Base-by-base conservation (phyloP, 1,140 invertebrate genomes). In the Caenorhabditis remanei region DNA sequence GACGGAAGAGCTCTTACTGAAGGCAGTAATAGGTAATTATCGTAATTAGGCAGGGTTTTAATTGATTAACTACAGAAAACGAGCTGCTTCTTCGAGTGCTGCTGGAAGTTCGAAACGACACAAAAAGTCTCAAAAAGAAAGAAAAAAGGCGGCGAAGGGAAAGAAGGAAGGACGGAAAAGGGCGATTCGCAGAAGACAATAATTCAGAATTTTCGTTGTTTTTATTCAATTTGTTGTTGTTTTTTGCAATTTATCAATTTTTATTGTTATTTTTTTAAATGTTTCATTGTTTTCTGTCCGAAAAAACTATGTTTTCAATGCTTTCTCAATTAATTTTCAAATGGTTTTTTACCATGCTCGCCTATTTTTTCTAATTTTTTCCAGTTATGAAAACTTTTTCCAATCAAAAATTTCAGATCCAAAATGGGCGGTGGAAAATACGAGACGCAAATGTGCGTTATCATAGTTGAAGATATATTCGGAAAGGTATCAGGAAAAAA, bases 1-100 rank as follows among this genome's bases (percentile, higher is more conserved):
- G 86, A 89, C 43, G 88, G 85, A 24, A 61, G 65, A 84, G 87
- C 84, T 19, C 67, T 82, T 48, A 53, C 48, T 46, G 83, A 86
- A 86, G 85, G 63, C 55, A 84, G 53, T 9, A 65, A 53, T 63
- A 85, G 55, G 63, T 65, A 40, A 55, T 41, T 55, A 53, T 0
- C 11, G n/a, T 32, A 32, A 40, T 16, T 55, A n/a, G 53, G 4
- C 21, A 83, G 16, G 14, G 11, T 55, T 11, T 82, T 5, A 82
- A 48, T 13, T 24, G 24, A 55, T 43, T 41, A 16, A 19, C 5
- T 84, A 48, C 55, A 84, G 83, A 61, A 84, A 84, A n/a, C 83
- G 83, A 43, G 83, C 55, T 61, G 24, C 83, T 14, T 61, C 55
- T 65, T n/a, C 55, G n/a, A 43, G 55, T 43, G 55, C 83, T 21